These are phyloP conservation scores for Seriola dumerili DNA, from an alignment of 2,113 vertebrate genomes.

Conservation along the genomic window DNA sequence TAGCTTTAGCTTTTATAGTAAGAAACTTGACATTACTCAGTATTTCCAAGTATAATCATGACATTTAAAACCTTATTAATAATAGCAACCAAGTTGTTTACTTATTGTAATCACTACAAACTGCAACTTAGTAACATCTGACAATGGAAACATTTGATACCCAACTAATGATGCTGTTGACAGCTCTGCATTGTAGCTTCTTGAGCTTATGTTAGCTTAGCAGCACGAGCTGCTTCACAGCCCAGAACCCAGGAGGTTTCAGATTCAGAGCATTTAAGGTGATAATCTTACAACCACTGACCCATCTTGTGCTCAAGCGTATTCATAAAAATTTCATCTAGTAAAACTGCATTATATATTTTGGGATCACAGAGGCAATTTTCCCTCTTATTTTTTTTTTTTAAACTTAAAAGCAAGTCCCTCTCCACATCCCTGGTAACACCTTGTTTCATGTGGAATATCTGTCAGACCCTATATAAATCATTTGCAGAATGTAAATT, in stretches of 20 bases:
- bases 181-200: neutral
- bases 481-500: too few species aligned
- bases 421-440: neutral
- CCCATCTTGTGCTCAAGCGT: too few species aligned
- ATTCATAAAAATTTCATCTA: too few species aligned
- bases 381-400: too few species aligned
- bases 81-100: neutral
- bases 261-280: too few species aligned
- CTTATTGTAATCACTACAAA: neutral
- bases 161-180: neutral
- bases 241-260: too few species aligned
- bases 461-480: neutral
- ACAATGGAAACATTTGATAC: neutral
- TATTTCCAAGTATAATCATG: too few species aligned
- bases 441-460: neutral
- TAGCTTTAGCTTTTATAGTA: too few species aligned
- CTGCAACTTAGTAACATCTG: neutral
- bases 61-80: too few species aligned
- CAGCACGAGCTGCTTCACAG: neutral
- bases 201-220: neutral
- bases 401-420: neutral
- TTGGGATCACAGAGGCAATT: neutral
- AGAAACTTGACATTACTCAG: too few species aligned
- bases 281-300: too few species aligned
- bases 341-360: neutral